Base-by-base conservation (phyloP, 2,113 vertebrate species). In the Chaenocephalus aceratus region DNA sequence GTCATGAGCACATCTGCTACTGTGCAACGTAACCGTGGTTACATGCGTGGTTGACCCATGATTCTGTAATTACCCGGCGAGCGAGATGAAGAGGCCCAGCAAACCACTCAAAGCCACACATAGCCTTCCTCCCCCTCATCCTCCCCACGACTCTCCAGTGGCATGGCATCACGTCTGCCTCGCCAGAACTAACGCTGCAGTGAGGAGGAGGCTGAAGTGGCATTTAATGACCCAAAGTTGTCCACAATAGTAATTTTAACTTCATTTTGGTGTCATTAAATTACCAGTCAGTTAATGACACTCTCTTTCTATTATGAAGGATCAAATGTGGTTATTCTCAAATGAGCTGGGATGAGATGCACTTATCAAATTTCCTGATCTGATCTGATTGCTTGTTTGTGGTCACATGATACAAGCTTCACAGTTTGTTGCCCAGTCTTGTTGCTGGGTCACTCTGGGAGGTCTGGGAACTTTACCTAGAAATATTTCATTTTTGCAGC, bases 1-100 rank as follows among this genome's bases (percentile, higher is more conserved):
- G 92, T 92, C 94, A 91, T 79, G 83, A 93, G 94, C 92, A 95
- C 95, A 95, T 95, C 94, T 95, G 95, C 95, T 95, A 95, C 95
- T 95, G 95, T 95, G 94, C 93, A 87, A 91, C 89, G 89, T 91
- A 94, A 88, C 92, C 91, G 92, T 91, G 95, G 95, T 95, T 95
- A 91, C 94, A 95, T 93, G 95, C 93, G 92, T 95, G 94, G 93
- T 94, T 94, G 94, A 94, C 93, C 94, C 89, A 86, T 95, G 92
- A 95, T 95, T 94, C 92, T 93, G 90, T 95, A 95, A 95, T 95
- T 95, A 95, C 94, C 92, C 90, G 61, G 90, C 78, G 78, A 93
- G 88, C 88, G 86, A 93, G 92, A 95, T 94, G 90, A 94, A 95
- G 93, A 93, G 92, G 91, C 90, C 91, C 86, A 73, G 90, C 87